Percentiles rank a stretch among this genome's conserved stretches.
These are phyloP conservation scores for Sminthurinus aureus DNA, from an alignment of 2,888 invertebrate species.

Conservation along the genomic window DNA sequence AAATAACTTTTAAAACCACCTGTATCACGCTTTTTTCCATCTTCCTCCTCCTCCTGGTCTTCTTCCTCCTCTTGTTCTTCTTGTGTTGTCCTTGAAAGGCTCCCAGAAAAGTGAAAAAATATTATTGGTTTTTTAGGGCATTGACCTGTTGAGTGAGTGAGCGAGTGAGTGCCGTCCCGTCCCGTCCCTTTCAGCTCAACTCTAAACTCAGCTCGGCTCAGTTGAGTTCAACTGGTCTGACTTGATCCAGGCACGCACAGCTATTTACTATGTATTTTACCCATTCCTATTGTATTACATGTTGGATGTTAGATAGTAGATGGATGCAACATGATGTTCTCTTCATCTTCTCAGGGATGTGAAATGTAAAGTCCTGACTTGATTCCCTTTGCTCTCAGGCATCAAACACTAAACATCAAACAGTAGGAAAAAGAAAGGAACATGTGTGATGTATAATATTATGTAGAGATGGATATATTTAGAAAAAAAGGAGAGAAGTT, in stretches of 20 bases:
- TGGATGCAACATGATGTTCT: too few species aligned
- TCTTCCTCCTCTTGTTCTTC: too few species aligned
- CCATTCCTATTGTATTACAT: not conserved
- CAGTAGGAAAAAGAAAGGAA: too few species aligned
- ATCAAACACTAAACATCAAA: too few species aligned
- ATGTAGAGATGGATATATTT: too few species aligned
- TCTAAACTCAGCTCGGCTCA: not conserved
- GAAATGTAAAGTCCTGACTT: too few species aligned
- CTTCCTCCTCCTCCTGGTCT: not conserved
- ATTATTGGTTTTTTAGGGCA: slow-evolving; percentile 49
- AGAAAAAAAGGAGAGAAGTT: too few species aligned
- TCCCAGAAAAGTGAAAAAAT: slow-evolving; percentile 46
- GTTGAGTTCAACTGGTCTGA: slow-evolving; percentile 8
- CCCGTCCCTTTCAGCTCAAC: not conserved
- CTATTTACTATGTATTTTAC: not conserved
- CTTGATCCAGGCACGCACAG: slow-evolving; percentile 26
- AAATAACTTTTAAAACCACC: not conserved
- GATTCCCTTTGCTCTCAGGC: too few species aligned
- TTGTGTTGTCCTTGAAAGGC: slow-evolving; percentile 44
- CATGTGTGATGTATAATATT: too few species aligned
- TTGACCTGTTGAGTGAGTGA: slow-evolving; percentile 31
- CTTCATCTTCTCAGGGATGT: too few species aligned
- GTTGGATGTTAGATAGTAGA: too few species aligned
- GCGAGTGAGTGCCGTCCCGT: slow-evolving; percentile 26
- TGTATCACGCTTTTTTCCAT: not conserved